Evolutionary conservation across 2,797 vertebrate genomes (phyloP), one percentile per base, ranked within the genome.

Genomic region (Mus minutoides): DNA sequence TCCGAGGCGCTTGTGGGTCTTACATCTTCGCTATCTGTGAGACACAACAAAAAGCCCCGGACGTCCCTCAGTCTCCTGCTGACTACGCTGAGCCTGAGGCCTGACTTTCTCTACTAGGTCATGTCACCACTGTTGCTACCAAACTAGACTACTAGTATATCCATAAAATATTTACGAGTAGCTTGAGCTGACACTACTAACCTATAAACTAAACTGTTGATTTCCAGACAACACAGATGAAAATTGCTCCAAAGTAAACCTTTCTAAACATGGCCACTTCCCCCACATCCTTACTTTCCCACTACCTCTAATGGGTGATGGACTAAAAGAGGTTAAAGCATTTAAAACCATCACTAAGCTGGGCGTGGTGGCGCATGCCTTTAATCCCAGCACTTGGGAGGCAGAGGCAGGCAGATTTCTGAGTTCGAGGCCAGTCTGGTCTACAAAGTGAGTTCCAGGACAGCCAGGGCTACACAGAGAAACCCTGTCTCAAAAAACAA

Each of bases 361-460:
- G 56, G 31, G n/a, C 24, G 26, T 17, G 9, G 56, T 43, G 56
- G 56, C 2, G 0, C 37, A 43, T 0, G 3, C 17, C 49, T 54
- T n/a, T n/a, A 54, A 3, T 54, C 52, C 77, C 34, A n/a, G 8
- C 49, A 79, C 31, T 11, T 0, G 0, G 76, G 77, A 79, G 34
- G 34, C 9, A 56, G 19, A 79, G 49, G 49, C 8, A 34, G 77
- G 31, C 17, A 3, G 77, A 56, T 56, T 56, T 19, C n/a, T n/a
- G n/a, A n/a, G n/a, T n/a, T n/a, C n/a, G 34, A 56, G 9, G 34
- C 17, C 52, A 79, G 77, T 34, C 77, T 79, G 49, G 19, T 54
- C 17, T 54, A 22, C 19, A 79, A 21, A 79, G 21, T 29, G 21
- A 54, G 77, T 56, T n/a, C 12, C 31, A 79, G 31, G 19, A n/a